Conservation (phyloP, 2,797 vertebrate genomes). For the Lepidocolaptes lacrymiger region DNA sequence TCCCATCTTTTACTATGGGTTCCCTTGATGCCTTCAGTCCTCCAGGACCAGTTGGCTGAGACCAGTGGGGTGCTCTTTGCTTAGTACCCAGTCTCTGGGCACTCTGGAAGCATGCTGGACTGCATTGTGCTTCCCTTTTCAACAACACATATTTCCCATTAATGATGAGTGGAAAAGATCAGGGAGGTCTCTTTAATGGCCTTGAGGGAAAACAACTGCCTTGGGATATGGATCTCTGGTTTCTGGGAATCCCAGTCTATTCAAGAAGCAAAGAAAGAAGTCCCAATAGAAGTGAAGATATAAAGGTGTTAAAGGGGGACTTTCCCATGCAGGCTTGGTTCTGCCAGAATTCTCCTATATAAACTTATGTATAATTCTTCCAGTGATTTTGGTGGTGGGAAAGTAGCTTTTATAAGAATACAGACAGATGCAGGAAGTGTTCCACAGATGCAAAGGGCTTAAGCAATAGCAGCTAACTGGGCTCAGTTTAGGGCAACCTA, state of each 20-base stretch:
- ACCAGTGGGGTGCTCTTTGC: background rate
- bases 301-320: background rate
- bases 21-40: background rate
- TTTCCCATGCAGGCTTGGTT: background rate
- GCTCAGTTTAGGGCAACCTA: background rate
- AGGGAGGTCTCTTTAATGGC: background rate
- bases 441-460: background rate
- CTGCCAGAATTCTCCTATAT: background rate
- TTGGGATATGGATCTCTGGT: background rate
- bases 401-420: background rate
- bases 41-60: background rate
- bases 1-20: background rate
- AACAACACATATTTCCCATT: background rate
- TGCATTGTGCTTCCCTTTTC: background rate
- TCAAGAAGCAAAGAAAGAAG: background rate
- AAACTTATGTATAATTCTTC: background rate
- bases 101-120: background rate
- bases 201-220: background rate
- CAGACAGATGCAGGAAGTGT: background rate
- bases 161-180: slow-evolving; percentile 4
- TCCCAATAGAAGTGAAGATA: background rate
- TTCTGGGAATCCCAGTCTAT: background rate
- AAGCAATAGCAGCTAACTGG: accelerated
- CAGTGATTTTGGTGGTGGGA: background rate
- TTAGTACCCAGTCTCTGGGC: background rate